Evolutionary conservation across 2,113 vertebrate species (phyloP).

Genomic region (Stigmatopora nigra): DNA sequence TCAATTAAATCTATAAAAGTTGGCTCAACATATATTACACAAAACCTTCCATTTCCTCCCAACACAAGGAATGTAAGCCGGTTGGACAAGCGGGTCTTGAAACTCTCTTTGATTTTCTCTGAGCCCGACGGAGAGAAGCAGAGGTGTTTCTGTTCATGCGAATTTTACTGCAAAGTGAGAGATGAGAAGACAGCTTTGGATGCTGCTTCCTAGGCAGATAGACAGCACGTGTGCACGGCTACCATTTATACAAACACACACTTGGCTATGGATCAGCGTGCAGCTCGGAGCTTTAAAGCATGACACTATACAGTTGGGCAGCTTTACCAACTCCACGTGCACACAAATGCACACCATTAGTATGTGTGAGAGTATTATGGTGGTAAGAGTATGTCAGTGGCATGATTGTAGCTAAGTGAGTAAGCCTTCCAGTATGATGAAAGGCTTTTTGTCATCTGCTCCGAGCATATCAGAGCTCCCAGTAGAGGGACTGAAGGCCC

Average conservation of each 20-base stretch:
- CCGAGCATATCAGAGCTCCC: slow-evolving; percentile 59
- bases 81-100: slow-evolving; percentile 24
- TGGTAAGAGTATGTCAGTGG: slow-evolving; percentile 26
- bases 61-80: slow-evolving; percentile 45
- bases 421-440: slow-evolving; percentile 60
- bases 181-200: slow-evolving; percentile 38
- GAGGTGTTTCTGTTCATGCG: slow-evolving; percentile 47
- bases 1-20: slow-evolving; percentile 53
- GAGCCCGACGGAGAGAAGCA: slow-evolving; percentile 32
- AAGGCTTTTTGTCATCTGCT: slow-evolving; percentile 66
- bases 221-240: slow-evolving; percentile 22
- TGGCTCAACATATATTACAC: slow-evolving; percentile 41
- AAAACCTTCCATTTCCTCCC: slow-evolving; percentile 54
- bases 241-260: slow-evolving; percentile 30
- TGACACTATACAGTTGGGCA: slow-evolving; percentile 6
- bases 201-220: slow-evolving; percentile 26
- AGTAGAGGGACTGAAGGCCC: slow-evolving; percentile 54
- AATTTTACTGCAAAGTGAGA: slow-evolving; percentile 37
- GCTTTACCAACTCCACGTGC: not conserved
- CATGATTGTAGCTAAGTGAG: slow-evolving; percentile 46
- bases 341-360: not conserved
- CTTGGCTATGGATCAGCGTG: slow-evolving; percentile 21
- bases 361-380: slow-evolving; percentile 3
- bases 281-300: slow-evolving; percentile 29
- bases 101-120: slow-evolving; percentile 36